These are phyloP conservation scores for Sialis fuliginosa DNA, from an alignment of 2,888 invertebrate species.

Conservation along the genomic window DNA sequence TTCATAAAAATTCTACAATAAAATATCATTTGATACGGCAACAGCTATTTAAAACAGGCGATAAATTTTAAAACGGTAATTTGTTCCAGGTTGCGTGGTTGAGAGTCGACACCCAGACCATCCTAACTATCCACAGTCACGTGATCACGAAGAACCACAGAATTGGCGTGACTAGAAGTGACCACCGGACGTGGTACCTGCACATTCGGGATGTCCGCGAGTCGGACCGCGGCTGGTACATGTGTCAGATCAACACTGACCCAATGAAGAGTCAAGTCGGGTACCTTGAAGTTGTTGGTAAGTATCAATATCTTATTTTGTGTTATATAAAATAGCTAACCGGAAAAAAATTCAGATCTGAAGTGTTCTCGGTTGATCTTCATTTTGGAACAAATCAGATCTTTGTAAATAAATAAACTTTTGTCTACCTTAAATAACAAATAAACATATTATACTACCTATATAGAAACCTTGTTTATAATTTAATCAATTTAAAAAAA, in stretches of 20 bases:
- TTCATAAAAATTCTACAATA: background rate
- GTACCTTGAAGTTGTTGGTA: slow-evolving; percentile 46
- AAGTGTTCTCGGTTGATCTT: too few relatives aligned
- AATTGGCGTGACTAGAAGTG: slow-evolving; percentile 61
- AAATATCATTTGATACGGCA: background rate
- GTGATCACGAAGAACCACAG: slow-evolving; percentile 83
- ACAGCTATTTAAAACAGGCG: background rate
- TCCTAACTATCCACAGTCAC: slow-evolving; percentile 73
- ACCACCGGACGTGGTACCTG: slow-evolving; percentile 65
- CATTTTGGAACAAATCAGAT: too few relatives aligned
- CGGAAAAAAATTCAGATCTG: too few relatives aligned
- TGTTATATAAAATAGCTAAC: too few relatives aligned
- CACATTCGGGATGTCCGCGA: slow-evolving; percentile 64
- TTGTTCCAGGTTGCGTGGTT: slow-evolving; percentile 69
- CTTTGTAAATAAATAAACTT: too few relatives aligned
- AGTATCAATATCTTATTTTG: slow-evolving; percentile 16
- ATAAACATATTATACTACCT: too few relatives aligned
- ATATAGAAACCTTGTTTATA: too few relatives aligned
- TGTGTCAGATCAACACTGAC: slow-evolving; percentile 61
- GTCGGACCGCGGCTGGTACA: slow-evolving; percentile 66
- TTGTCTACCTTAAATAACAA: too few relatives aligned
- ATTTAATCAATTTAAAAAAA: too few relatives aligned
- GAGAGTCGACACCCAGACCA: slow-evolving; percentile 77
- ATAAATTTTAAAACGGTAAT: slow-evolving; percentile 4
- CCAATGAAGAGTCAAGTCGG: slow-evolving; percentile 58